phyloP scores from a whole-genome alignment of 2,888 invertebrate genomes.

The Synanthedon tipuliformis region DNA sequence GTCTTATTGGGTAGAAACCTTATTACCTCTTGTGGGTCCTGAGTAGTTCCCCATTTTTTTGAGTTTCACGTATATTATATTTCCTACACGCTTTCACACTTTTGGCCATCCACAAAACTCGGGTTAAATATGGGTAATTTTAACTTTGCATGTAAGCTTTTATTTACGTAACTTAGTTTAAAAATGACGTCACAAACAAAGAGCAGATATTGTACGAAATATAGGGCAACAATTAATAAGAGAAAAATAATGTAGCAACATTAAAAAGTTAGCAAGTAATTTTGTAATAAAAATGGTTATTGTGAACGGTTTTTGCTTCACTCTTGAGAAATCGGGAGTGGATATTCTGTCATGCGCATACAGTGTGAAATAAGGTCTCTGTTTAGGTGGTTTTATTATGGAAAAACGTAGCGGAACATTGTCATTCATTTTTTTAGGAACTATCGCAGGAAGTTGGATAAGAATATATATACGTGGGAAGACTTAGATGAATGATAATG shows the following conservation, averaged over 20 bases:
- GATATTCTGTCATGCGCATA: constrained; percentile 46
- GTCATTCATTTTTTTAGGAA: not conserved
- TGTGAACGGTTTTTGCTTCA: constrained; percentile 27
- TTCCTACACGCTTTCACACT: constrained; percentile 59
- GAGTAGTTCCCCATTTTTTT: constrained; percentile 34
- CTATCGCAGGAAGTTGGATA: too few species aligned
- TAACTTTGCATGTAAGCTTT: too few species aligned
- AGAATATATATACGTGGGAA: too few species aligned
- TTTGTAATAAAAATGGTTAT: constrained; percentile 22
- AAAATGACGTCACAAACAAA: too few species aligned
- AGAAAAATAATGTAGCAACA: constrained; percentile 4
- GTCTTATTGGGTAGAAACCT: constrained; percentile 30
- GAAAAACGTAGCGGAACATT: not conserved
- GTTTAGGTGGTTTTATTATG: not conserved
- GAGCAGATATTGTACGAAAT: too few species aligned
- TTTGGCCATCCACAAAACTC: constrained; percentile 30
- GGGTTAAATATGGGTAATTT: constrained; percentile 13
- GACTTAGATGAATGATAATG: too few species aligned
- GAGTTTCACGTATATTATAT: constrained; percentile 24
- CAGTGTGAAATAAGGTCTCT: constrained; percentile 57
- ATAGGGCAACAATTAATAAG: not conserved
- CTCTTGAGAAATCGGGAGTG: constrained; percentile 44
- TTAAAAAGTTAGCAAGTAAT: constrained; percentile 12
- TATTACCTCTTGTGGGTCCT: constrained; percentile 37
- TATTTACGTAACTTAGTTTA: too few species aligned